A percentile compares a stretch with the other conserved stretches of the same genome.
Evolutionary conservation across 2,888 invertebrate species (phyloP).

Genomic region (Drosophila antonietae): DNA sequence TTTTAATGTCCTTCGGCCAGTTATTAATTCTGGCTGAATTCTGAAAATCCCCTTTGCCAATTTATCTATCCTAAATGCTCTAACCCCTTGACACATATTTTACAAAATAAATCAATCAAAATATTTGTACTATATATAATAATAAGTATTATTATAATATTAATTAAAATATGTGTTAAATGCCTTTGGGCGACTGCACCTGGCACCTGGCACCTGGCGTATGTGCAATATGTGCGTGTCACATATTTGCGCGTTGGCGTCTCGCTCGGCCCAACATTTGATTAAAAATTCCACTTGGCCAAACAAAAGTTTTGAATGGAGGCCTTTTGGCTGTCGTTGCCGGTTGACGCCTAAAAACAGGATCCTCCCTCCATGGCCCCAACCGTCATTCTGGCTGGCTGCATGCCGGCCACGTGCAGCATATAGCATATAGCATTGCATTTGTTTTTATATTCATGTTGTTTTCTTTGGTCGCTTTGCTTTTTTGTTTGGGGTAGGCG

Average conservation of each 20-base stretch:
- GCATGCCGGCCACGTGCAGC: constrained; percentile 55
- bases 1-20: not conserved
- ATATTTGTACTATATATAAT: constrained; percentile 9
- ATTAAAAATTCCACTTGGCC: constrained; percentile 57
- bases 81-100: constrained; percentile 1
- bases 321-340: constrained; percentile 17
- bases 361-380: not conserved
- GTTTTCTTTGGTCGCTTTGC: constrained; percentile 6
- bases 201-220: constrained; percentile 13
- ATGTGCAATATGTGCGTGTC: constrained; percentile 38
- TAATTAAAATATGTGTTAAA: constrained; percentile 34
- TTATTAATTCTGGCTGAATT: not conserved
- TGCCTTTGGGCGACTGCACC: not conserved
- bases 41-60: too few species aligned
- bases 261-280: constrained; percentile 33
- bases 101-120: not conserved
- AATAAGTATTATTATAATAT: constrained; percentile 2
- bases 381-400: constrained; percentile 9
- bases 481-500: constrained; percentile 77
- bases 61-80: not conserved
- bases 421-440: constrained; percentile 29
- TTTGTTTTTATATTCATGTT: constrained; percentile 24
- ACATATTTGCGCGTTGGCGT: constrained; percentile 62
- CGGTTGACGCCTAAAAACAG: constrained; percentile 8
- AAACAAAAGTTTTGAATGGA: constrained; percentile 21